Base-by-base conservation (phyloP, 2,888 invertebrate species). In the Atrina japonica region DNA sequence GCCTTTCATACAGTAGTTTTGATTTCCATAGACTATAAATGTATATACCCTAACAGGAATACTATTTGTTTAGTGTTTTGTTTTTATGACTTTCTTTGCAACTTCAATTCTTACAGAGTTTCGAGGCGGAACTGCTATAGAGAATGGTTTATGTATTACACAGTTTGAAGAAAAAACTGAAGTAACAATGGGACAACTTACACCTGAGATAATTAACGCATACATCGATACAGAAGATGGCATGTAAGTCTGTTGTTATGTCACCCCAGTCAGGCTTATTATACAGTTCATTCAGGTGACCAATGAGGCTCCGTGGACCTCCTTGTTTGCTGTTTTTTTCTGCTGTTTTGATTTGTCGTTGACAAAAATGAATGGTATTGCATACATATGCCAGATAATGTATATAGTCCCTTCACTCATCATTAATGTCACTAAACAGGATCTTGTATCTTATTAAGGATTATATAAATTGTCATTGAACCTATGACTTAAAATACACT, bases 171-270 rank as follows among this genome's bases (percentile, higher is more conserved):
- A 97, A 87, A 93, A 93, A 41, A 95, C 98, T 0, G 93, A 94
- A 83, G 98, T 99, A 0, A 93, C 93, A 72, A 95, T 99, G 93
- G 95, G 95, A 0, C 91, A 94, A 53, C 89, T 97, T 73, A 92
- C 94, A 3, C 92, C 93, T 2, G 93, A 94, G 56, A 94, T 96
- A 86, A 96, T 99, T 75, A 90, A 93, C 72, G 93, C 93, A 0
- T 99, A 99, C 89, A 94, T 98, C 35, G 94, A 94, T 74, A 95
- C 96, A 1, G 95, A 95, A 59, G 96, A 98, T 91, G 96, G 97
- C 2, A 93, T 97, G 97, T 97, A 83, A 87, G 90, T 81, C 35
- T 21, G 2, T 43, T 21, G 21, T 27, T 35, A 6, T 49, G 7
- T 9, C 49, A 0, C 18, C 2, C 49, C 11, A 21, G 21, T n/a